Conservation (phyloP, 1,140 invertebrate species). For the Physella acuta region DNA sequence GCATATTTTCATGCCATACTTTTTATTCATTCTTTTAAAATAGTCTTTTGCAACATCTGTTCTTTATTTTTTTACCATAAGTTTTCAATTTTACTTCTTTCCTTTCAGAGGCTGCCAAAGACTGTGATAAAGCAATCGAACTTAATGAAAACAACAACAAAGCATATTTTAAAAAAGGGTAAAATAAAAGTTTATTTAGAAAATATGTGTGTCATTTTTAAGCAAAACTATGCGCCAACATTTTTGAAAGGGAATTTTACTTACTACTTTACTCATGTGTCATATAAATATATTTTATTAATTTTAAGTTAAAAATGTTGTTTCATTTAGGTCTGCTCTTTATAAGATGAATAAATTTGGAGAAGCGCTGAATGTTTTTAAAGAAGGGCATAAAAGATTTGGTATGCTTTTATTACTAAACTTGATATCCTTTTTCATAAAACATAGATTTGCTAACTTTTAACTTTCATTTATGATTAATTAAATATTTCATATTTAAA, state of each 20-base stretch:
- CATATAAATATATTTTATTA: too few relatives aligned
- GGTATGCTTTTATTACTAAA: conserved; percentile 41
- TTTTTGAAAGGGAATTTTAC: too few relatives aligned
- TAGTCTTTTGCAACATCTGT: background rate
- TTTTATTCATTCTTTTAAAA: background rate
- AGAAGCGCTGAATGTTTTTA: conserved; percentile 42
- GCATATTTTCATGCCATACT: background rate
- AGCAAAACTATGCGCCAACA: too few relatives aligned
- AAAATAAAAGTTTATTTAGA: conserved; percentile 8
- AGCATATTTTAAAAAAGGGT: conserved; percentile 51
- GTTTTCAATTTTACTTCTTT: background rate
- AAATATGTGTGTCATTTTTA: too few relatives aligned
- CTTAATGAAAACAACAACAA: conserved; percentile 44
- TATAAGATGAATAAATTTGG: conserved; percentile 41
- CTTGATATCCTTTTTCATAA: background rate
- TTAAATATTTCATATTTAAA: background rate
- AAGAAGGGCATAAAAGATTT: conserved; percentile 36
- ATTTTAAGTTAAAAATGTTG: too few relatives aligned
- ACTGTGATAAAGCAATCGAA: conserved; percentile 39
- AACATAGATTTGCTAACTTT: background rate
- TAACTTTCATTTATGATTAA: conserved; percentile 25
- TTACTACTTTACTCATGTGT: too few relatives aligned
- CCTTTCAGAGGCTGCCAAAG: conserved; percentile 43
- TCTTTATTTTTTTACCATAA: conserved; percentile 4
- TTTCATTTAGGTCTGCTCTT: conserved; percentile 41